These are phyloP conservation scores for Dicrostonyx torquatus DNA, from an alignment of 2,797 vertebrate species.

Conservation along the genomic window DNA sequence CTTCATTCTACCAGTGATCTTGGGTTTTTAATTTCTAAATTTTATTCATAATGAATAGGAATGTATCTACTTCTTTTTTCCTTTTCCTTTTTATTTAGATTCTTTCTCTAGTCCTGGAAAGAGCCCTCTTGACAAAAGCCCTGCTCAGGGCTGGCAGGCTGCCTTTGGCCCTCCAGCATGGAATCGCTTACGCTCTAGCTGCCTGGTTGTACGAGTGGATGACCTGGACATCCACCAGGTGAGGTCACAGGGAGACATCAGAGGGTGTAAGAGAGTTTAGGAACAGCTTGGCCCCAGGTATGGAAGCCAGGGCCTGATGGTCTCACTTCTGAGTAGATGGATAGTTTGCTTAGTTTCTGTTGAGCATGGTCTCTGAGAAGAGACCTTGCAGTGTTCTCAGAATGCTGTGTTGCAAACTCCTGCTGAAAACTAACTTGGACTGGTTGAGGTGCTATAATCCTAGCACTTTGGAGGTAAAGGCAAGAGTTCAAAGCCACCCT, in stretches of 20 bases:
- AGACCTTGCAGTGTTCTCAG: slow-evolving; percentile 1
- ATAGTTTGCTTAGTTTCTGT: neutral
- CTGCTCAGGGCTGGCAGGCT: slow-evolving; percentile 76
- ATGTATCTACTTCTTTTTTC: slow-evolving; percentile 23
- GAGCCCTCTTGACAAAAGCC: slow-evolving; percentile 83
- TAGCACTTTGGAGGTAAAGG: neutral
- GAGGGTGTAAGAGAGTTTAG: neutral
- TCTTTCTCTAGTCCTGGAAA: slow-evolving; percentile 85
- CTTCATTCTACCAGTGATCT: neutral
- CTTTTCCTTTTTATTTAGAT: slow-evolving; percentile 82
- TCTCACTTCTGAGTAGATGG: neutral
- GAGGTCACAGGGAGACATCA: neutral
- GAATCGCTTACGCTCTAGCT: slow-evolving; percentile 94
- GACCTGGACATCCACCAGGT: slow-evolving; percentile 98
- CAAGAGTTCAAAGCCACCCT: neutral
- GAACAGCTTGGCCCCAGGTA: neutral
- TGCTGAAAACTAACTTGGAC: neutral
- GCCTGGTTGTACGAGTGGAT: slow-evolving; percentile 93
- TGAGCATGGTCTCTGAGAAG: neutral
- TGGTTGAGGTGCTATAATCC: neutral
- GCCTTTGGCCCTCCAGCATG: slow-evolving; percentile 84
- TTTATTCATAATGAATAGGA: slow-evolving; percentile 19
- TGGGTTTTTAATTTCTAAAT: slow-evolving; percentile 20
- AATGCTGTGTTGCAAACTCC: neutral
- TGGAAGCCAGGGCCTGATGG: neutral